Percentiles rank a stretch among this genome's conserved stretches.
These are phyloP conservation scores for Hydrozoanthus gracilis DNA, from an alignment of 92 coral and sea anemone species.

Conservation along the genomic window DNA sequence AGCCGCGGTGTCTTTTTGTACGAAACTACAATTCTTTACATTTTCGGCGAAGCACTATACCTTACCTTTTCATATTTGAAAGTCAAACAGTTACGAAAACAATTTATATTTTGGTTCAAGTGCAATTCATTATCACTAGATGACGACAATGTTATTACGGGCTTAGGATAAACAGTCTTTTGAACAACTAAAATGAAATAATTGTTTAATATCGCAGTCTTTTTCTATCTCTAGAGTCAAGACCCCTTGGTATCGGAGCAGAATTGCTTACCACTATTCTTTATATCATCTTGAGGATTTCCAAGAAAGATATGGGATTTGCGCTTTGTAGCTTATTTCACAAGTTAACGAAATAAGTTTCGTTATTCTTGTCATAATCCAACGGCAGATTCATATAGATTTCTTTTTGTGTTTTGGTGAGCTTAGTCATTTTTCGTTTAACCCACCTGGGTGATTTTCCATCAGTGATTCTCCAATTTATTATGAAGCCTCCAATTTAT, in stretches of 20 bases:
- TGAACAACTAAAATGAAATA: conserved; percentile 49
- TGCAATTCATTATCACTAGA: conserved; percentile 14
- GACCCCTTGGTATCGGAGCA: conserved; percentile 20
- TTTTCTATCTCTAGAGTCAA: not conserved
- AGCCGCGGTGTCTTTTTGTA: too few species aligned
- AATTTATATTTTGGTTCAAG: not conserved
- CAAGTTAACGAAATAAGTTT: not conserved
- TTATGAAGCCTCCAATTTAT: too few species aligned
- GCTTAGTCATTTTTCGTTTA: conserved; percentile 35
- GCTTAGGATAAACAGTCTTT: conserved; percentile 2
- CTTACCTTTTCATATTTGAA: too few species aligned
- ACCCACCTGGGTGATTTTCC: conserved; percentile 41
- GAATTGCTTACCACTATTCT: conserved; percentile 37
- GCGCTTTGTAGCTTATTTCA: conserved; percentile 27
- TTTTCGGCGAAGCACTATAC: too few species aligned
- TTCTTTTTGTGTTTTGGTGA: conserved; percentile 7
- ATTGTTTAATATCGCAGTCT: conserved; percentile 44
- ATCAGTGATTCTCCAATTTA: conserved; percentile 14
- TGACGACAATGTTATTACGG: not conserved
- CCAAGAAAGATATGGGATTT: conserved; percentile 13
- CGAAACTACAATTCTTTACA: too few species aligned
- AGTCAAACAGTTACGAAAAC: too few species aligned
- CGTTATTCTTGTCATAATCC: conserved; percentile 1
- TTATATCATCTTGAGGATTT: conserved; percentile 30
- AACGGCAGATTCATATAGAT: not conserved